Conservation (phyloP, 2,888 invertebrate species). For the Tenodera sinensis region DNA sequence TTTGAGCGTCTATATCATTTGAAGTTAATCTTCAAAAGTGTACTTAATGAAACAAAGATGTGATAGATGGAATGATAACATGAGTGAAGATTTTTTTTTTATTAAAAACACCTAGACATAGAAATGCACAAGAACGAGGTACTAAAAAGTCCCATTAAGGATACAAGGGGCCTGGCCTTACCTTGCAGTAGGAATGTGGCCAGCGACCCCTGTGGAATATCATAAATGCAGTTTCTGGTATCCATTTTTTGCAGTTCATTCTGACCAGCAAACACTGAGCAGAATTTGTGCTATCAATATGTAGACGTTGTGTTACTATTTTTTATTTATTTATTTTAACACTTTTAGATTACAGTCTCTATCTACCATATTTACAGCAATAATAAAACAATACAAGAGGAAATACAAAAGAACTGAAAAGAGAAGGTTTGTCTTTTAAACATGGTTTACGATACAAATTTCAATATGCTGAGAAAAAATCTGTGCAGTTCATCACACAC, state of each 20-base stretch:
- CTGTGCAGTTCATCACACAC: slow-evolving; percentile 2
- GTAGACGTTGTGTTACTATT: background rate
- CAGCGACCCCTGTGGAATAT: slow-evolving; percentile 9
- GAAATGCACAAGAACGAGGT: slow-evolving; percentile 11
- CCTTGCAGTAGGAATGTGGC: background rate
- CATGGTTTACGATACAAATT: background rate
- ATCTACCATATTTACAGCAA: slow-evolving; percentile 19
- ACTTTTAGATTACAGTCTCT: background rate
- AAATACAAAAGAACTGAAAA: background rate
- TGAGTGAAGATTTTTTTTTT: background rate
- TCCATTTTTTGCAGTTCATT: background rate
- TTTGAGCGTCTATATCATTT: background rate
- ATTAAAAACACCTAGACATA: slow-evolving; percentile 16
- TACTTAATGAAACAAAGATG: background rate
- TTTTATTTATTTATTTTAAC: background rate
- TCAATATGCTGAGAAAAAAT: background rate
- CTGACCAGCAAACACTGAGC: background rate
- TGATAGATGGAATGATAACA: background rate
- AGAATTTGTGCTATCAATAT: background rate
- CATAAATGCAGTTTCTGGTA: slow-evolving; percentile 29
- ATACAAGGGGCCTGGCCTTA: background rate
- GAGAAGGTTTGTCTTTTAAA: background rate
- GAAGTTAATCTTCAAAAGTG: background rate
- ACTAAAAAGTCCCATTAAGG: background rate
- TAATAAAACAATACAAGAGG: slow-evolving; percentile 1